These are phyloP conservation scores for Vulpes vulpes DNA, from an alignment of 2,113 vertebrate genomes.

Conservation along the genomic window DNA sequence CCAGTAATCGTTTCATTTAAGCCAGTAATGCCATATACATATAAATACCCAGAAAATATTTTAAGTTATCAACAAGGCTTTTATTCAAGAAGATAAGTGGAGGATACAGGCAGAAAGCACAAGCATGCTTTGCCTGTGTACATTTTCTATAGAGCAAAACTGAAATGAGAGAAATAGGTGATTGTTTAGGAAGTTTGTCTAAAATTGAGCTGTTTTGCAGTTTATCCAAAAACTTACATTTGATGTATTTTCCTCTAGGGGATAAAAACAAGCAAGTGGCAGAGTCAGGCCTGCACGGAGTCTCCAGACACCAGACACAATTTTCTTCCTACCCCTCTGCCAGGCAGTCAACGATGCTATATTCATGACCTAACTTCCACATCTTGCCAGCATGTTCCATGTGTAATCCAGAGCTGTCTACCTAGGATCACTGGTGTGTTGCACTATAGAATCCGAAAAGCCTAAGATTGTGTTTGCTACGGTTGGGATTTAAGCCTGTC, in stretches of 20 bases:
- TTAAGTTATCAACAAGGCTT: slow-evolving; percentile 47
- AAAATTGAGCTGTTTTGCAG: slow-evolving; percentile 6
- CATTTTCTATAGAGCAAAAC: not conserved
- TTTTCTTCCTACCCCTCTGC: not conserved
- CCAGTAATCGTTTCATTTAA: slow-evolving; percentile 80
- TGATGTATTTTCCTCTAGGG: slow-evolving; percentile 39
- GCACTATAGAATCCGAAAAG: slow-evolving; percentile 62
- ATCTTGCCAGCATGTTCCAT: not conserved
- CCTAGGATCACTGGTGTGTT: not conserved
- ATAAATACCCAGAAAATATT: slow-evolving; percentile 61
- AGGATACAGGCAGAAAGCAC: not conserved
- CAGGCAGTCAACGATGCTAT: not conserved
- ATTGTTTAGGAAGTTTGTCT: not conserved
- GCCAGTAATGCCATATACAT: slow-evolving; percentile 53
- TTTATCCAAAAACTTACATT: slow-evolving; percentile 34
- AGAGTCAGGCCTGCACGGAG: not conserved
- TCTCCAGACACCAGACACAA: not conserved
- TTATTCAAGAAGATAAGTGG: not conserved
- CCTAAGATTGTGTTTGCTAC: slow-evolving; percentile 52
- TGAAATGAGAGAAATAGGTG: not conserved
- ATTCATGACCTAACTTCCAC: not conserved
- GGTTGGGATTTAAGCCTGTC: slow-evolving; percentile 77
- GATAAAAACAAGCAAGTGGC: not conserved
- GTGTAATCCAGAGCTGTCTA: slow-evolving; percentile 67
- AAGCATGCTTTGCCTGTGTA: not conserved